Evolutionary conservation across 2,888 invertebrate species (phyloP), one percentile per base, ranked within the genome.

Genomic region (Agrochola macilenta): DNA sequence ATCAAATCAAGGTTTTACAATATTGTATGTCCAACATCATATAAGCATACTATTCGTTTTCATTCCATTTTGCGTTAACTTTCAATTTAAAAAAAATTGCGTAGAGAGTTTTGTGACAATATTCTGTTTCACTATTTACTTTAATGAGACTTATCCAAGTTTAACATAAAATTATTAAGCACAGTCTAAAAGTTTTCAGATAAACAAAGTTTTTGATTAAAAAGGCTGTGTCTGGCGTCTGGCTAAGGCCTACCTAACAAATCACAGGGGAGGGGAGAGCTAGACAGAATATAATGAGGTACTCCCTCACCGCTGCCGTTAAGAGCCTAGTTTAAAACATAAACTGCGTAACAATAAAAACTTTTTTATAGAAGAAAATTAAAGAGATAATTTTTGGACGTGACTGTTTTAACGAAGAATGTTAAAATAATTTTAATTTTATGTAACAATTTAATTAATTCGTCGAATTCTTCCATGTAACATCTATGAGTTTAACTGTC

Each of bases 161-260:
- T 17, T 54, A 66, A 52, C 9, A 60, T 60, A 23, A 54, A 60
- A 61, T 72, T 52, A 78, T 83, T 72, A 60, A n/a, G 11, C 49
- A 57, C 30, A 49, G n/a, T 9, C n/a, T 35, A n/a, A 65, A 73
- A 77, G 60, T 69, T 83, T 58, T 14, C 43, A 52, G 26, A 83
- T 69, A 61, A 66, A 43, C 57, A 66, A 79, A 79, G 64, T 78
- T 72, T 71, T 81, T 63, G 57, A 52, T 77, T 20, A 73, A 73
- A 69, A 66, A 46, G 43, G 39, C 39, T 49, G 23, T 60, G 23
- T 64, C 26, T 71, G 35, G 39, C 39, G 46, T 52, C 30, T 26
- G n/a, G 26, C 14, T 52, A 68, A 71, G 23, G 63, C 52, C 46
- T 82, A 9, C 20, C 46, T 12, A 39, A 43, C 30, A 58, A 83